A percentile compares a stretch with the other conserved stretches of the same genome.
phyloP scores from a whole-genome alignment of 2,797 vertebrate species.

The Limosa lapponica region DNA sequence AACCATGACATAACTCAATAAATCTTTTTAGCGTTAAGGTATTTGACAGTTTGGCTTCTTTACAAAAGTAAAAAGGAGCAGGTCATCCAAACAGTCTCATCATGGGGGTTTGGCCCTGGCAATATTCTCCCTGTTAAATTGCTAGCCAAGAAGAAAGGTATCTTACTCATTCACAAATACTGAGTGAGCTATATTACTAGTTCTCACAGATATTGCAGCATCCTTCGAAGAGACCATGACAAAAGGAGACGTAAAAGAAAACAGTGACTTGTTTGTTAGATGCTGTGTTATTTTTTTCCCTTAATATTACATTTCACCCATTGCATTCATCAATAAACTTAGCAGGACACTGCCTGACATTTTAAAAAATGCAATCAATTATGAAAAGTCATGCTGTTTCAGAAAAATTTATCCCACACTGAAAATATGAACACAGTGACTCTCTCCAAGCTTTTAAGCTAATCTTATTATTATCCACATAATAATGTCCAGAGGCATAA shows the following conservation, averaged over 20 bases:
- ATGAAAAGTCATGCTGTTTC: slow-evolving; percentile 41
- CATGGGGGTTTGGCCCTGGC: background rate
- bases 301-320: slow-evolving; percentile 7
- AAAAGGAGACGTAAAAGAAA: background rate
- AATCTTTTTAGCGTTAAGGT: background rate
- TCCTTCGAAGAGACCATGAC: background rate
- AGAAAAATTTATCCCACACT: slow-evolving; percentile 10
- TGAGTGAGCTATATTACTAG: background rate
- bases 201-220: background rate
- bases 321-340: slow-evolving; percentile 48
- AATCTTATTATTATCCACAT: slow-evolving; percentile 29
- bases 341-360: slow-evolving; percentile 54
- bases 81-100: background rate
- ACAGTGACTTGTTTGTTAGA: background rate
- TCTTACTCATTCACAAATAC: background rate
- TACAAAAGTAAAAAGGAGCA: background rate
- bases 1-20: background rate
- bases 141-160: background rate
- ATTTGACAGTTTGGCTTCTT: background rate
- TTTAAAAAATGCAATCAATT: slow-evolving; percentile 56
- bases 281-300: background rate
- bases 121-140: background rate
- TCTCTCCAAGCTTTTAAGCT: slow-evolving; percentile 32
- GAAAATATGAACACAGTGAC: background rate
- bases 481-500: slow-evolving; percentile 7